Evolutionary conservation across 92 coral and sea anemone genomes (phyloP).

Genomic region (Metridium senile): DNA sequence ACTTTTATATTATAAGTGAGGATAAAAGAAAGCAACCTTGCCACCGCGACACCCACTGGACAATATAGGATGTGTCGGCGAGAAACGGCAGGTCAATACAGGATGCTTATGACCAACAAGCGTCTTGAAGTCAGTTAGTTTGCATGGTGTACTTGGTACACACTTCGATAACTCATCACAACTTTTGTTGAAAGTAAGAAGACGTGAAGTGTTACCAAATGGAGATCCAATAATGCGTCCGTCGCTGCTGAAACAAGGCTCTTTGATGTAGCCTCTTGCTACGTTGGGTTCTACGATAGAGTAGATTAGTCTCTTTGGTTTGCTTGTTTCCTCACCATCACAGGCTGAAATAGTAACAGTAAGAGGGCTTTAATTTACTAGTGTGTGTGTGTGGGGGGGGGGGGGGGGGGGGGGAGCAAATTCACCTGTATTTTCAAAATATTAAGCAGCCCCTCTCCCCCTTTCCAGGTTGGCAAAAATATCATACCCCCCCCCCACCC

Average conservation of each 20-base stretch:
- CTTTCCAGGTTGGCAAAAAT: no score
- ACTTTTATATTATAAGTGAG: slow-evolving; percentile 57
- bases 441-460: no score
- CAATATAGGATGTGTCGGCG: slow-evolving; percentile 84
- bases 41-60: slow-evolving; percentile 94
- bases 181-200: slow-evolving; percentile 65
- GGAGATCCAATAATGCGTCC: slow-evolving; percentile 94
- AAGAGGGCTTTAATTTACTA: no score
- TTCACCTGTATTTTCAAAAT: no score
- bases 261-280: slow-evolving; percentile 87
- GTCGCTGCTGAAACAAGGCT: slow-evolving; percentile 87
- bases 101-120: slow-evolving; percentile 81
- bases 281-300: slow-evolving; percentile 76
- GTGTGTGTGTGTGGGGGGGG: no score
- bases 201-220: slow-evolving; percentile 87
- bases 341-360: slow-evolving; percentile 14
- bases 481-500: no score
- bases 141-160: slow-evolving; percentile 42
- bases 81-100: slow-evolving; percentile 82
- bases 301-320: slow-evolving; percentile 73
- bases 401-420: no score
- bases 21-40: slow-evolving; percentile 79
- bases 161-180: slow-evolving; percentile 80
- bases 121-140: slow-evolving; percentile 76
- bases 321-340: not conserved